Percentiles rank a stretch among this genome's conserved stretches.
Evolutionary conservation across 2,888 invertebrate species (phyloP).

Genomic region (Sphaerophoria taeniata): DNA sequence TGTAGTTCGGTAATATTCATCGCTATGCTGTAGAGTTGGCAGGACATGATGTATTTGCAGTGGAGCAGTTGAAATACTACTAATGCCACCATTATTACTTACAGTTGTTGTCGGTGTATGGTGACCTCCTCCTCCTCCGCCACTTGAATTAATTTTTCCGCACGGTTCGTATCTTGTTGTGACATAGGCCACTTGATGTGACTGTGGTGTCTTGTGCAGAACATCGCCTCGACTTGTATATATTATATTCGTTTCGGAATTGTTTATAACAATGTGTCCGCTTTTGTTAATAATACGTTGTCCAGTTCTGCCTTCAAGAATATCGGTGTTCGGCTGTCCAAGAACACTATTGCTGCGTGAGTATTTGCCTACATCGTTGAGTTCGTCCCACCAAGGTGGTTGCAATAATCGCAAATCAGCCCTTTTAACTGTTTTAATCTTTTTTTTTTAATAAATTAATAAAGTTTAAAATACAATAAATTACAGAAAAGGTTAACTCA

Average conservation of each 20-base stretch:
- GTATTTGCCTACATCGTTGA: slow-evolving; percentile 86
- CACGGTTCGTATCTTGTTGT: slow-evolving; percentile 79
- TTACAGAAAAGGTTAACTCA: slow-evolving; percentile 24
- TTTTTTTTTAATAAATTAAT: background rate
- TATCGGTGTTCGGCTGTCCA: slow-evolving; percentile 56
- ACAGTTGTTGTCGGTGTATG: slow-evolving; percentile 68
- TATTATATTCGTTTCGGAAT: slow-evolving; percentile 76
- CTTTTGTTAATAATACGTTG: slow-evolving; percentile 66
- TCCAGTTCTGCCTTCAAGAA: slow-evolving; percentile 51
- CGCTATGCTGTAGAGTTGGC: slow-evolving; percentile 80
- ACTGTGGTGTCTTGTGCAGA: slow-evolving; percentile 51
- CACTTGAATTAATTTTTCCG: slow-evolving; percentile 77
- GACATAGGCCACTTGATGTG: slow-evolving; percentile 77
- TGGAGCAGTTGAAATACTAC: slow-evolving; percentile 76
- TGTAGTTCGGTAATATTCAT: slow-evolving; percentile 84
- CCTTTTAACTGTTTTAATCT: slow-evolving; percentile 87
- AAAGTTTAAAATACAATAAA: background rate
- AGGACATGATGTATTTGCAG: slow-evolving; percentile 81
- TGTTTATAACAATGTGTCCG: slow-evolving; percentile 75
- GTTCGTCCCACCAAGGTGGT: slow-evolving; percentile 98
- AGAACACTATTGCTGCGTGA: slow-evolving; percentile 59
- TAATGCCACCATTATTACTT: slow-evolving; percentile 67
- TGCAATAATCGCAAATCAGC: slow-evolving; percentile 95
- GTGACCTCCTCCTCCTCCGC: slow-evolving; percentile 54
- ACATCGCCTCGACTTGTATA: slow-evolving; percentile 75